Base-by-base conservation (phyloP, 1,140 invertebrate genomes). In the Psilanteris sp. region DNA sequence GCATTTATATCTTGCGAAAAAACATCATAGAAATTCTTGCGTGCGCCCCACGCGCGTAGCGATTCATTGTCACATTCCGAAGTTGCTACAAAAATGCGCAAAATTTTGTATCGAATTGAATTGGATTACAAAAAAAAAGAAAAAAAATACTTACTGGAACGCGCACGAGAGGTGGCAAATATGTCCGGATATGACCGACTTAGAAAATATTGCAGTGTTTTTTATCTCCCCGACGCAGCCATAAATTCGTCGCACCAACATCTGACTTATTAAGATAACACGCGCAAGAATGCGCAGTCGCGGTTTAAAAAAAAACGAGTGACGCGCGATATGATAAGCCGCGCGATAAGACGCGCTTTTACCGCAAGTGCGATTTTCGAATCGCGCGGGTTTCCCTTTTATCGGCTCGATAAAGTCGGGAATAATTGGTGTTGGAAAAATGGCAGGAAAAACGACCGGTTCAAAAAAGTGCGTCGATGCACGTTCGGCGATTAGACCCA, bases 371-470 rank as follows among this genome's bases (percentile, higher is more conserved):
- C 41, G 31, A 20, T 46, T 61, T 62, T 54, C 26, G 27, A 41
- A 70, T 20, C n/a, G n/a, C n/a, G n/a, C n/a, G n/a, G n/a, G n/a
- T 77, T 71, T 67, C 74, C 39, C 61, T 71, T 77, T 71, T 59
- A 70, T 54, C 73, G 52, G 22, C 4, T 10, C 6, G 50, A 67
- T 57, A 61, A 52, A 9, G 7, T 34, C 13, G 22, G 22, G 11
- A n/a, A 48, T 48, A 48, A 62, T 41, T 48, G 37, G 18, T 14
- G 15, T 0, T 20, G 15, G 18, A 52, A 62, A 61, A 61, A 55
- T 36, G 8, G n/a, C n/a, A n/a, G n/a, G n/a, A n/a, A n/a, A n/a
- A n/a, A n/a, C n/a, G 14, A 46, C 1, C 13, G 26, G 22, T 39
- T 39, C 24, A 6, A 27, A 27, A 54, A 54, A 22, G 22, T 3